Evolutionary conservation across 2,113 vertebrate genomes (phyloP).

Genomic region (Oreochromis spilurus): DNA sequence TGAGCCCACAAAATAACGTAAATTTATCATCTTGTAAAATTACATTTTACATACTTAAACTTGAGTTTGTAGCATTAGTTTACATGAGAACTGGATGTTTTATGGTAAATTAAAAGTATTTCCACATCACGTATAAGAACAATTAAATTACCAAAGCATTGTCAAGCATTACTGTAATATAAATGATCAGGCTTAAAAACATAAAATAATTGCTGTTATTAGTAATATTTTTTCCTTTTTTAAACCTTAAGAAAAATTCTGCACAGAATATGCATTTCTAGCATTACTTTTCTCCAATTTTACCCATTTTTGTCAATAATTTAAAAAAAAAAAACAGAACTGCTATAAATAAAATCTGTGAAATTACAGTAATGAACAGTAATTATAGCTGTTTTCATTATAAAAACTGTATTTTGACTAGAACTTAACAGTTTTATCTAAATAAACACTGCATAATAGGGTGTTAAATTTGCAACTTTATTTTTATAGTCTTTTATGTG

Average conservation of each 20-base stretch:
- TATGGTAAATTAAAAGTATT: not conserved
- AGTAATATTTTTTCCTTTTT: not conserved
- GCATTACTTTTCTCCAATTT: not conserved
- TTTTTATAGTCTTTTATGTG: not conserved
- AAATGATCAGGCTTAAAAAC: not conserved
- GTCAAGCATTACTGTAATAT: not conserved
- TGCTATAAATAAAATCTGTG: not conserved
- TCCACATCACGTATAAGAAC: not conserved
- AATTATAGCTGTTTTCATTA: not conserved
- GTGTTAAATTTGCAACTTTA: not conserved
- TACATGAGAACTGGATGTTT: not conserved
- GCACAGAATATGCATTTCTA: not conserved
- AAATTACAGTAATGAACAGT: not conserved
- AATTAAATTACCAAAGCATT: not conserved
- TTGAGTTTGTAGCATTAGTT: not conserved
- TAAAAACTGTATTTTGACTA: not conserved
- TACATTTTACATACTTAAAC: not conserved
- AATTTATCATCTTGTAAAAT: not conserved
- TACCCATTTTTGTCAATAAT: not conserved
- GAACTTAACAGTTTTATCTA: not conserved
- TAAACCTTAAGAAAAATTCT: not conserved
- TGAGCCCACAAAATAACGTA: accelerated
- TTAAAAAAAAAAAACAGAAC: not conserved
- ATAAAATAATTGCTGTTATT: not conserved
- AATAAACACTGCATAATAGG: not conserved